Evolutionary conservation across 2,113 vertebrate species (phyloP), one percentile per base, ranked within the genome.

Genomic region (Trematomus loennbergii): DNA sequence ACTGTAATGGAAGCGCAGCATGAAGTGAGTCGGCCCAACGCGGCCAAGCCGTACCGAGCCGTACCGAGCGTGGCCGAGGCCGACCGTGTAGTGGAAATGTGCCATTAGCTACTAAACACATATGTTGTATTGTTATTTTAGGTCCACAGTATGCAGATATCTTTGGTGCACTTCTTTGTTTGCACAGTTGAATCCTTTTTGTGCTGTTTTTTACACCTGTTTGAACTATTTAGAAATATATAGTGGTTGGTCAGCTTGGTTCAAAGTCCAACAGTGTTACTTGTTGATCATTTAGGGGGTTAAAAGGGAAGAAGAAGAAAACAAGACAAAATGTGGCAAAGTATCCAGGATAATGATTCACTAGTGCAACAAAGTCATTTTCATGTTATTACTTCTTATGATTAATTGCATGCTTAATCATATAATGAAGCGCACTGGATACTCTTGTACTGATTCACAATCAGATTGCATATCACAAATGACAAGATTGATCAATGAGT

Each of bases 211-310:
- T 46, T 16, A 43, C 22, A 65, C 13, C 16, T 65, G 18, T 54
- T 20, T 52, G 52, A 40, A 61, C 18, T 43, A 43, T 55, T 55
- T n/a, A 64, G n/a, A 29, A 65, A 46, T n/a, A 46, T 58, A 69
- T 40, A 4, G 40, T 29, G 36, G 36, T 7, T 13, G 46, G 45
- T 70, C 46, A n/a, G 16, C 63, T 20, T 58, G 29, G 67, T 33
- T 43, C 33, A 36, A 45, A 43, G 57, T 57, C 17, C 25, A 22
- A 57, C 20, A 20, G n/a, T 17, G 29, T 25, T n/a, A 7, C 12
- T 49, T 45, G 29, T 57, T 63, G 20, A 65, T 12, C 43, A 40
- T 81, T 36, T 40, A 53, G 61, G 43, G 22, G 12, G 9, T 69
- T 11, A 6, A 62, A 20, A 45, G 11, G 8, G 25, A 49, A 18